A percentile compares a stretch with the other conserved stretches of the same genome.
Evolutionary conservation across 2,113 vertebrate genomes (phyloP).

Genomic region (Heterotilapia buettikoferi): DNA sequence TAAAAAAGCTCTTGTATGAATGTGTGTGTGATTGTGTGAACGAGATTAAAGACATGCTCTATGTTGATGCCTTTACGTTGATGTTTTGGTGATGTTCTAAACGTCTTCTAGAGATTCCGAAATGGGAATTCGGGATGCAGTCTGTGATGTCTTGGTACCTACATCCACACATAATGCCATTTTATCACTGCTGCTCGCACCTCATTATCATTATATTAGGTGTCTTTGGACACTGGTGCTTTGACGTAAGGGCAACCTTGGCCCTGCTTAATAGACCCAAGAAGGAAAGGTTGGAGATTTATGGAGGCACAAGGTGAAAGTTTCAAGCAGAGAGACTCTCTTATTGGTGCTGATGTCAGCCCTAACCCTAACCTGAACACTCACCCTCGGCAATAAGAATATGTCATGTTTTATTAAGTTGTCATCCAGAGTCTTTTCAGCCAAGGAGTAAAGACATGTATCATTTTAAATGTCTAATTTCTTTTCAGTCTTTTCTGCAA

Average conservation of each 20-base stretch:
- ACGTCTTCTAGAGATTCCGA: neutral
- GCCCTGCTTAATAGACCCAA: neutral
- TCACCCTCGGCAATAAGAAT: neutral
- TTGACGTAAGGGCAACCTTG: neutral
- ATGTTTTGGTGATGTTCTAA: neutral
- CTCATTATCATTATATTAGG: neutral
- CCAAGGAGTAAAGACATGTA: rapidly evolving
- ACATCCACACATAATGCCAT: neutral
- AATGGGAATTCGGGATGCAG: neutral
- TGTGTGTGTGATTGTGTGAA: neutral
- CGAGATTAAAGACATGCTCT: neutral
- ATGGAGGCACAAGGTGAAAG: neutral
- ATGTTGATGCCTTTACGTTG: rapidly evolving
- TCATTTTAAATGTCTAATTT: neutral
- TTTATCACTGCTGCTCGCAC: neutral
- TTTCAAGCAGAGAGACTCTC: neutral
- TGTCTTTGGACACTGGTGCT: neutral
- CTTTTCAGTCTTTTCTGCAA: neutral
- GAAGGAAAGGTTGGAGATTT: neutral
- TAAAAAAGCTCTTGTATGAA: neutral
- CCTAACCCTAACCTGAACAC: neutral
- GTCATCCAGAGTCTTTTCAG: neutral
- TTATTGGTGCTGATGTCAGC: neutral
- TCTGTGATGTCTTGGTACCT: neutral
- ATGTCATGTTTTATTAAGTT: neutral